These are phyloP conservation scores for Rotaria socialis DNA, from an alignment of 2,888 invertebrate genomes.

Conservation along the genomic window DNA sequence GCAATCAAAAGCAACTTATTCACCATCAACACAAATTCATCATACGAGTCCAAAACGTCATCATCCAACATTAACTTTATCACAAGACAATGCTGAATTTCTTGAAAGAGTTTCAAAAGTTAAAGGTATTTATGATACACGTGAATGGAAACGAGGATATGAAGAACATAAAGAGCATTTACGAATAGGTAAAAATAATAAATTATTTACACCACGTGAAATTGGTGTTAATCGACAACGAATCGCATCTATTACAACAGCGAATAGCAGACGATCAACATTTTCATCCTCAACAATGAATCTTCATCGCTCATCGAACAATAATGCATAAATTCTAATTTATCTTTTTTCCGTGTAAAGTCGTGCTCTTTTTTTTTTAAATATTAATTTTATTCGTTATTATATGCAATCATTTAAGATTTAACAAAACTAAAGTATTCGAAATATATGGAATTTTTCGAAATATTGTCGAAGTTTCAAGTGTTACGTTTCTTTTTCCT, in stretches of 20 bases:
- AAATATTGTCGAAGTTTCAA: too few relatives aligned
- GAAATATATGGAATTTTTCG: too few relatives aligned
- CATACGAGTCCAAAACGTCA: background rate
- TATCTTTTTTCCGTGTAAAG: too few relatives aligned
- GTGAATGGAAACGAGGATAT: background rate
- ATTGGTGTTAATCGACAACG: background rate
- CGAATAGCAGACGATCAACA: background rate
- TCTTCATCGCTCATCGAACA: too few relatives aligned
- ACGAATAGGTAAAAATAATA: background rate
- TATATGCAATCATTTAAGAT: too few relatives aligned
- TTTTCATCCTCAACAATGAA: background rate
- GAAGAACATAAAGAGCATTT: conserved; percentile 12
- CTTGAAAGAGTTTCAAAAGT: background rate
- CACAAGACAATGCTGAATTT: background rate
- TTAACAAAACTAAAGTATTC: too few relatives aligned
- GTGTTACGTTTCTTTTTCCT: too few relatives aligned
- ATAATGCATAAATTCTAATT: too few relatives aligned
- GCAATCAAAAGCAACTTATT: background rate
- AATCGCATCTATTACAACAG: background rate
- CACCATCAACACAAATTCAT: background rate
- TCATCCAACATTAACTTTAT: background rate
- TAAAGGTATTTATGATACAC: background rate
- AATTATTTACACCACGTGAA: conserved; percentile 1
- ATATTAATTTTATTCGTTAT: too few relatives aligned
- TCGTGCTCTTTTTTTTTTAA: too few relatives aligned